These are phyloP conservation scores for Laodelphax striatellus DNA, from an alignment of 1,140 invertebrate species.

Conservation along the genomic window DNA sequence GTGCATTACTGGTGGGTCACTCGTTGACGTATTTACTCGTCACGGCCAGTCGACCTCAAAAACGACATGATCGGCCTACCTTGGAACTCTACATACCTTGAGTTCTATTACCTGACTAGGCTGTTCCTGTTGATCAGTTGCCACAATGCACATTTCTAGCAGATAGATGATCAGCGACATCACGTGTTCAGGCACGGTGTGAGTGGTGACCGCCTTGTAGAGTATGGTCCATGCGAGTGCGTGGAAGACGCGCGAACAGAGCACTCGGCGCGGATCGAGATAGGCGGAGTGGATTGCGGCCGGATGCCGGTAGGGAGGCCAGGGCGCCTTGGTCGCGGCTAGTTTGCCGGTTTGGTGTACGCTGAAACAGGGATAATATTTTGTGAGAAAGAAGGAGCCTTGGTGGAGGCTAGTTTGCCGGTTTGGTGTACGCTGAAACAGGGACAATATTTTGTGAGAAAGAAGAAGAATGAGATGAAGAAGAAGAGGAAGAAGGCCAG, in stretches of 20 bases:
- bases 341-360: slow-evolving; percentile 53
- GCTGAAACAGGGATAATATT: slow-evolving; percentile 30
- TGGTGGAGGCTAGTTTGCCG: slow-evolving; percentile 49
- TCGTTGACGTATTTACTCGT: too few relatives aligned
- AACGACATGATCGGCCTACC: too few relatives aligned
- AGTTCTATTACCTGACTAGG: slow-evolving; percentile 25
- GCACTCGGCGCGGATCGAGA: slow-evolving; percentile 52
- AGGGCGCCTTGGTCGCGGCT: slow-evolving; percentile 49
- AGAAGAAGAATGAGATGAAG: too few relatives aligned
- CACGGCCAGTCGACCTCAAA: too few relatives aligned
- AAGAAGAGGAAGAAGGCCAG: slow-evolving; percentile 86
- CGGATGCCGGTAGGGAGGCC: slow-evolving; percentile 74
- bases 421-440: slow-evolving; percentile 44
- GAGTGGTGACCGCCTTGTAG: slow-evolving; percentile 62
- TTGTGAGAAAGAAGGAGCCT: slow-evolving; percentile 51
- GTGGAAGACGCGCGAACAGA: slow-evolving; percentile 73
- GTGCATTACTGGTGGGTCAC: too few relatives aligned
- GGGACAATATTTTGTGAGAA: too few relatives aligned
- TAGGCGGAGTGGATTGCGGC: slow-evolving; percentile 49
- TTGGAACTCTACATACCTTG: too few relatives aligned
- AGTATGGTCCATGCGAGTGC: slow-evolving; percentile 72
- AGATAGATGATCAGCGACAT: slow-evolving; percentile 77
- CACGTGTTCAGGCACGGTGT: slow-evolving; percentile 68
- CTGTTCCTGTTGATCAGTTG: slow-evolving; percentile 16
- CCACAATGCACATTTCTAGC: slow-evolving; percentile 64